Evolutionary conservation across 1,140 invertebrate species (phyloP), one percentile per base, ranked within the genome.

Genomic region (Rhizoglyphus robini): DNA sequence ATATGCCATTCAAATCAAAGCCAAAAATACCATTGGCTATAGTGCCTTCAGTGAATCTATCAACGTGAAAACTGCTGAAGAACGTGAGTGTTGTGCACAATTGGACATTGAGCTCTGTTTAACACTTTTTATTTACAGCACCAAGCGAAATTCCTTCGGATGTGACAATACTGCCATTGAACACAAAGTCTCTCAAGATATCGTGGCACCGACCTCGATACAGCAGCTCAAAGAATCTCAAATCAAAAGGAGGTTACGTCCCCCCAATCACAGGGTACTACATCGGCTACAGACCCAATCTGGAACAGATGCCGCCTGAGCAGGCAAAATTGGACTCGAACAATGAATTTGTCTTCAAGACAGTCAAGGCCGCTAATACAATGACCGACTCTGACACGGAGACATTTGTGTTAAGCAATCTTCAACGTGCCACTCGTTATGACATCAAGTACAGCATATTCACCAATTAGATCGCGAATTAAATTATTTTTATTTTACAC

Each of bases 191-290:
- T 11, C 47, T 63, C n/a, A 63, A 63, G 30, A 47, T 63, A 27
- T 63, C 41, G 11, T 63, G 61, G 61, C 1, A 38, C 41, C 13
- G 11, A 63, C 36, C 61, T 13, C 34, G 41, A 18, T 46, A 15
- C 15, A 13, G 23, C 13, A 60, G 15, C 38, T 2, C 3, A n/a
- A 2, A 15, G 30, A 60, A 34, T 38, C 32, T 27, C 29, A 60
- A 32, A 46, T 60, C 30, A 11, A 13, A 29, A 31, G 27, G 34
- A 11, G 61, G 48, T 1, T 63, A 63, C 32, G 29, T 47, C 23
- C 61, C 92, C 13, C 86, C 88, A 69, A 83, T 96, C 68, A 81
- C 90, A 1, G 91, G 91, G 20, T 96, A 95, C 75, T 90, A 95
- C 73, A 85, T 96, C 8, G 90, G 91, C 57, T 94, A 90, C 77